These are phyloP conservation scores for Thaumatotibia leucotreta DNA, from an alignment of 1,140 invertebrate genomes.

Conservation along the genomic window DNA sequence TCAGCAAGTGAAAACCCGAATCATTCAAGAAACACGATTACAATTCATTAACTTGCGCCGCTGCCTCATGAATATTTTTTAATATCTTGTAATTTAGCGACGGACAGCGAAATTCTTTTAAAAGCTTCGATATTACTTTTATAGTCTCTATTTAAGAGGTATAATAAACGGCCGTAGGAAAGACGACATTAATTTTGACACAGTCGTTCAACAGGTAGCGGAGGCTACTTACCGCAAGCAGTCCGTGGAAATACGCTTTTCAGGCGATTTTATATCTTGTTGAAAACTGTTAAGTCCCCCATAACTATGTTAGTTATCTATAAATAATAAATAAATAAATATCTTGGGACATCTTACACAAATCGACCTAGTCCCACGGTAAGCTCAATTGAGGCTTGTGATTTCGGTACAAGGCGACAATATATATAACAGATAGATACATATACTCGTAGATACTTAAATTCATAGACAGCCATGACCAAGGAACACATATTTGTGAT, in stretches of 20 bases:
- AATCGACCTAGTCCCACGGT: too few species aligned
- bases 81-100: background rate
- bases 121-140: background rate
- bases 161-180: background rate
- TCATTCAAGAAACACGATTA: background rate
- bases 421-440: too few species aligned
- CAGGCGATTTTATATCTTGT: background rate
- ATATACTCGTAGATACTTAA: too few species aligned
- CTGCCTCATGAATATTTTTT: background rate
- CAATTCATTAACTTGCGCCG: background rate
- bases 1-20: background rate
- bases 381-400: too few species aligned
- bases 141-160: background rate
- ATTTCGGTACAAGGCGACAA: too few species aligned
- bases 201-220: conserved; percentile 1
- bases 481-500: too few species aligned
- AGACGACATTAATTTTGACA: conserved; percentile 5
- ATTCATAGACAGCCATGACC: too few species aligned
- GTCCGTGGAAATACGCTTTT: background rate
- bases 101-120: conserved; percentile 9
- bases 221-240: background rate
- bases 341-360: too few species aligned
- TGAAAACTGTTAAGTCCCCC: too few species aligned
- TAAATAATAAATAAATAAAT: too few species aligned
- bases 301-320: too few species aligned